Percentiles rank a stretch among this genome's conserved stretches.
phyloP scores from a whole-genome alignment of 2,797 vertebrate species.

The Crocidura indochinensis region DNA sequence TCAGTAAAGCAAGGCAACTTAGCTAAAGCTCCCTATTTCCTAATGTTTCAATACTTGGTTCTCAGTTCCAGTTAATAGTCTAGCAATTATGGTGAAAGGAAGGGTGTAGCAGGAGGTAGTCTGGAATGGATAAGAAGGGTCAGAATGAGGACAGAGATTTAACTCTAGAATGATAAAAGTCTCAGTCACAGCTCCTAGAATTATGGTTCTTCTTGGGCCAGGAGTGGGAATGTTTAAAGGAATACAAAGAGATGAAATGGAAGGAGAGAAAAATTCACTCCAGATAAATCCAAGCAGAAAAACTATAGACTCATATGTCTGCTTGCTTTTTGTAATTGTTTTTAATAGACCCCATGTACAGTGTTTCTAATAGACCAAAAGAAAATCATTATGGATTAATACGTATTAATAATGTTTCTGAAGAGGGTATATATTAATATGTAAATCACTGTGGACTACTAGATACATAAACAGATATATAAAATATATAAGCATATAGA shows the following conservation, averaged over 20 bases:
- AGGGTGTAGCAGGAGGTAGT: no score
- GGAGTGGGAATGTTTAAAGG: not conserved
- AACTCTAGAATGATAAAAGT: not conserved
- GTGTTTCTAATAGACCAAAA: slow-evolving; percentile 73
- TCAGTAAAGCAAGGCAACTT: slow-evolving; percentile 50
- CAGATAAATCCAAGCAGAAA: slow-evolving; percentile 23
- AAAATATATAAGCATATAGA: slow-evolving; percentile 59
- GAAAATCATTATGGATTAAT: not conserved
- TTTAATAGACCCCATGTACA: slow-evolving; percentile 36
- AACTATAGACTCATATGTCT: slow-evolving; percentile 29
- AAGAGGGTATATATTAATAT: slow-evolving; percentile 14
- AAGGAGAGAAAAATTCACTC: slow-evolving; percentile 47
- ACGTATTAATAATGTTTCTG: slow-evolving; percentile 41
- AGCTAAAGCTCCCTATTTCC: slow-evolving; percentile 37
- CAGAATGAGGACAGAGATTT: not conserved
- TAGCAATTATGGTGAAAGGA: not conserved
- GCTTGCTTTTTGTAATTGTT: slow-evolving; percentile 2
- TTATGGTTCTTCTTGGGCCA: slow-evolving; percentile 11
- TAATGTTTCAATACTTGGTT: not conserved
- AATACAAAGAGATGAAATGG: not conserved
- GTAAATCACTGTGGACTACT: not conserved
- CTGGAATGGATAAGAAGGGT: not conserved
- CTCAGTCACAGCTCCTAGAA: slow-evolving; percentile 18
- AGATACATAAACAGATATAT: slow-evolving; percentile 5
- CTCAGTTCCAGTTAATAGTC: not conserved